These are phyloP conservation scores for Anarhynchus alexandrinus DNA, from an alignment of 2,113 vertebrate species.

Conservation along the genomic window DNA sequence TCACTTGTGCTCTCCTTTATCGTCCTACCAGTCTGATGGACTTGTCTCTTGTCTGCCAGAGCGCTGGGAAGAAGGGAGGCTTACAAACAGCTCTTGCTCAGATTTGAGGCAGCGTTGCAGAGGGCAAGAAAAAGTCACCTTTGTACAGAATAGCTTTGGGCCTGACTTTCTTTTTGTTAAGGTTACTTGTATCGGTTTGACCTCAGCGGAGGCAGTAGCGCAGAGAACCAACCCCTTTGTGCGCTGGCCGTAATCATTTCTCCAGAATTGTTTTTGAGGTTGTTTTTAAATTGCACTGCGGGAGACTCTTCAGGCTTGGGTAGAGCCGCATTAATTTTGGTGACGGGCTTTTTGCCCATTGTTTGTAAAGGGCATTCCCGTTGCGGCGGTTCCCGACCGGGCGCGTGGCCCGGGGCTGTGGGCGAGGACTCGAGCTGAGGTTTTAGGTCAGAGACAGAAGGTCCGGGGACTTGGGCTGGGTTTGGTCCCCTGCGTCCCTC, in stretches of 20 bases:
- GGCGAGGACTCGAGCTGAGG: fast-evolving
- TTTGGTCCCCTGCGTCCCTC: background rate
- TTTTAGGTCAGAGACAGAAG: background rate
- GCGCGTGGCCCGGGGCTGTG: background rate
- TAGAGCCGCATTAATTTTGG: background rate
- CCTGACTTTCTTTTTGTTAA: background rate
- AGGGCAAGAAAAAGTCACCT: conserved; percentile 1
- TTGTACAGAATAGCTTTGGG: conserved; percentile 47
- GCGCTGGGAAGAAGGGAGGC: background rate
- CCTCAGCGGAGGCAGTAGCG: background rate
- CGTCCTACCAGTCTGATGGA: background rate
- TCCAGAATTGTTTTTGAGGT: background rate
- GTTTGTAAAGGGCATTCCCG: background rate
- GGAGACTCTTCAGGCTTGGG: background rate
- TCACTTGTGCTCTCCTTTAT: background rate
- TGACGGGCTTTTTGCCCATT: background rate
- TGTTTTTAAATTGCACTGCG: background rate
- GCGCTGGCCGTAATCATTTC: background rate
- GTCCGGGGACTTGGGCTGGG: background rate
- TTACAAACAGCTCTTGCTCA: background rate
- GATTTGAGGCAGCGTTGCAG: background rate
- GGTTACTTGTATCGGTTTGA: background rate
- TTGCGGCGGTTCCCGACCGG: background rate
- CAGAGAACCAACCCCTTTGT: background rate
- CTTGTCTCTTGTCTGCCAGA: background rate